Evolutionary conservation across 2,113 vertebrate genomes (phyloP), one percentile per base, ranked within the genome.

Genomic region (Malurus cyaneus): DNA sequence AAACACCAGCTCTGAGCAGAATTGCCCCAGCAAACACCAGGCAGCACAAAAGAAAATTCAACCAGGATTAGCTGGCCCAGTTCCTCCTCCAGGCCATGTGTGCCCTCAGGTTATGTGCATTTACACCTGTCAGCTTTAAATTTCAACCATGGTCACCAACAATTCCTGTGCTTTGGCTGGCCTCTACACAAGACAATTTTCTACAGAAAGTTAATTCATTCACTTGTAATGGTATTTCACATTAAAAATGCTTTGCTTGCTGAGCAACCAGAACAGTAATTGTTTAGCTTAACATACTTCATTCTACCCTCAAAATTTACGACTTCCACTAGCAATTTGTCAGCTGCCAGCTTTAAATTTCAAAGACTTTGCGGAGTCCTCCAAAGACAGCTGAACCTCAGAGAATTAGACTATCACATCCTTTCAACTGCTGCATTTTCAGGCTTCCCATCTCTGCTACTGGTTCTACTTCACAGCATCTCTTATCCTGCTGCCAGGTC

Each of bases 91-190:
- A 18, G 32, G 31, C 57, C 36, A 17, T 0, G 8, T 1, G 18
- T 31, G 7, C 31, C 61, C 72, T 26, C 19, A 64, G 59, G 80
- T 24, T 42, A 7, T 12, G 26, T 6, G 50, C 71, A 56, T 56
- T 72, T 34, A 42, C 0, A 0, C 15, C 66, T 47, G 9, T 14
- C 34, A 59, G 56, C 60, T 41, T 19, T 0, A 3, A 39, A 52
- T 52, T 84, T 65, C 2, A 1, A 56, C 42, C 42, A n/a, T 0
- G 0, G 17, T 39, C 21, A 7, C 0, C 0, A 32, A 57, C 23
- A 39, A 2, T n/a, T 80, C 39, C 64, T 70, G 64, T 7, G 20
- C 10, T 13, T 19, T 71, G 39, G 24, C 8, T 82, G 74, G 34
- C 18, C 71, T 47, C 61, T 36, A 26, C 11, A 46, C 6, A 82